Conservation (phyloP, 92 coral and sea anemone species). For the Phenganax marumi region DNA sequence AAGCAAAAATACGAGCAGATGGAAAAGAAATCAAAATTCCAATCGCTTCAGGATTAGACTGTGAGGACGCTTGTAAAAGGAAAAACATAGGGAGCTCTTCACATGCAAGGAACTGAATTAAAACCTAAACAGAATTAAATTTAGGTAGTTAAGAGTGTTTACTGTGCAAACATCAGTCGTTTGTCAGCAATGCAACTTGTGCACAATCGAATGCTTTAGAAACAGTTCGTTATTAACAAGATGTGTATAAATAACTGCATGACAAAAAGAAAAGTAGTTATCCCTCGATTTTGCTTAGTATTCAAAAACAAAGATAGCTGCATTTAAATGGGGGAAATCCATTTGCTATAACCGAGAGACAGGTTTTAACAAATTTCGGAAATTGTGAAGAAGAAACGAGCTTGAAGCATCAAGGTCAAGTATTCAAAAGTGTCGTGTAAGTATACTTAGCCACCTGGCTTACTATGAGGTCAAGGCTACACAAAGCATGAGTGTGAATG, state of each 20-base stretch:
- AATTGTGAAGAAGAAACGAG: background rate
- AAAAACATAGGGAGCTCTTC: background rate
- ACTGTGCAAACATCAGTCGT: background rate
- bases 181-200: no score
- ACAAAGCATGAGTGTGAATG: background rate
- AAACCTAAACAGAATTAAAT: background rate
- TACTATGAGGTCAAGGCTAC: constrained; percentile 1
- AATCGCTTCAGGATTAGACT: constrained; percentile 15
- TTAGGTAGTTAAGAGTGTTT: background rate
- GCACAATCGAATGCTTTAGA: no score
- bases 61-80: background rate
- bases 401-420: background rate
- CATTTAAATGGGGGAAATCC: background rate
- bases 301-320: background rate
- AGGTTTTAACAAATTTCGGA: constrained; percentile 19
- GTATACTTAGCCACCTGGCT: background rate
- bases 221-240: no score
- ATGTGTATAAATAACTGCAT: no score
- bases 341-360: background rate
- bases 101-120: background rate
- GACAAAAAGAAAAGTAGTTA: no score
- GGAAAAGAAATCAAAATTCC: constrained; percentile 35
- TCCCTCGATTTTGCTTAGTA: background rate
- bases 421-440: background rate
- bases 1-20: constrained; percentile 17